Evolutionary conservation across 2,888 invertebrate species (phyloP).

Genomic region (Frankliniella intonsa): DNA sequence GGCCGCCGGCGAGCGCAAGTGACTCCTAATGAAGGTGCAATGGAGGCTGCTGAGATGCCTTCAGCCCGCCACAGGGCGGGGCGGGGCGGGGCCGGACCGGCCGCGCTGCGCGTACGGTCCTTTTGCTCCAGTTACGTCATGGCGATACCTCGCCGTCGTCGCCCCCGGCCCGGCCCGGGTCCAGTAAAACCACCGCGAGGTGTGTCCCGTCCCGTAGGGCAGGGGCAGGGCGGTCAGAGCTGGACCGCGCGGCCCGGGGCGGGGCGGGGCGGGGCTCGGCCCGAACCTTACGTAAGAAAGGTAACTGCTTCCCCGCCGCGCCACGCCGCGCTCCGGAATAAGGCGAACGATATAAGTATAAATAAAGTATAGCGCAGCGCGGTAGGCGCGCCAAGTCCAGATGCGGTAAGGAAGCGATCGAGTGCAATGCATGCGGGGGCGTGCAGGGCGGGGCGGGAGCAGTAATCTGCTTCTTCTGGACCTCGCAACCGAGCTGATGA

Average conservation of each 20-base stretch:
- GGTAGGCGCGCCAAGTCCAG: background rate
- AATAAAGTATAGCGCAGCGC: background rate
- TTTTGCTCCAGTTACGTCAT: background rate
- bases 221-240: background rate
- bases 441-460: background rate
- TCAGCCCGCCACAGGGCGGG: no score
- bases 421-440: background rate
- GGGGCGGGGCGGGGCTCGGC: background rate
- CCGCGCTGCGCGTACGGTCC: background rate
- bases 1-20: background rate
- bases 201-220: no score
- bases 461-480: background rate
- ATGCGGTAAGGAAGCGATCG: background rate
- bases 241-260: background rate
- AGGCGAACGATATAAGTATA: background rate
- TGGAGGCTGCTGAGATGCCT: background rate
- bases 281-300: background rate
- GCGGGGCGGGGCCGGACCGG: background rate
- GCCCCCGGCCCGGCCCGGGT: no score
- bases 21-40: slow-evolving; percentile 5
- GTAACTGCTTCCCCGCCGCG: background rate
- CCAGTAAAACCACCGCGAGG: no score
- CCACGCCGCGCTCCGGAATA: background rate
- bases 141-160: background rate
- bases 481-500: no score